Base-by-base conservation (phyloP, 2,113 vertebrate species). In the Carassius carassius region DNA sequence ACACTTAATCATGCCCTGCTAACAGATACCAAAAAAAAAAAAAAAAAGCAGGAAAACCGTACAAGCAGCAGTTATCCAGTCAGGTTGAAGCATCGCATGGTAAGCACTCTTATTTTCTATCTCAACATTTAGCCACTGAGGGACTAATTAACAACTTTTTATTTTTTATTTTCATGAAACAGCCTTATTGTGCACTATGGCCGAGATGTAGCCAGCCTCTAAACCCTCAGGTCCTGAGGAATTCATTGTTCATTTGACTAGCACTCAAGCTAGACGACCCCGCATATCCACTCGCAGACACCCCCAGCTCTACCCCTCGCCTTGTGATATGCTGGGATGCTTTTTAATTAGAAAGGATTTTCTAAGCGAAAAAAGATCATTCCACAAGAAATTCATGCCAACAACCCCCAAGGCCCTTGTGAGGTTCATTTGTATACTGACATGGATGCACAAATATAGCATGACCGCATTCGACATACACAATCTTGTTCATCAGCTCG, bases 61-160 rank as follows among this genome's bases (percentile, higher is more conserved):
- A 86, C 87, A 80, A 89, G 87, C 74, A 91, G 91, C 89, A 92
- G 85, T 88, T 83, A 90, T 89, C 89, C 88, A 89, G 90, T 91
- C 90, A 92, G 91, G 92, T 91, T 80, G 85, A 91, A 85, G 84
- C 82, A 37, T 37, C 35, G 35, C 35, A 37, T 88, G 84, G 35
- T 37, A 37, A 37, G 35, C 35, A 37, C 35, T 95, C 94, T 94
- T 92, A 94, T 93, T 91, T 86, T 95, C 94, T 94, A 90, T 92
- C 94, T 96, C 95, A 92, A 92, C 93, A 94, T 95, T 94, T 96
- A 98, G 94, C 94, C 98, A 98, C 98, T 97, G 94, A 91, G 98
- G 98, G 97, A 99, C 96, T 98, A 98, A 99, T 99, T 99, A 99
- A 94, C 94, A 95, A 96, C 95, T 96, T 97, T 96, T 95, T 89